A percentile compares a stretch with the other conserved stretches of the same genome.
Evolutionary conservation across 2,888 invertebrate genomes (phyloP).

Genomic region (Eudasyphora cyanicolor): DNA sequence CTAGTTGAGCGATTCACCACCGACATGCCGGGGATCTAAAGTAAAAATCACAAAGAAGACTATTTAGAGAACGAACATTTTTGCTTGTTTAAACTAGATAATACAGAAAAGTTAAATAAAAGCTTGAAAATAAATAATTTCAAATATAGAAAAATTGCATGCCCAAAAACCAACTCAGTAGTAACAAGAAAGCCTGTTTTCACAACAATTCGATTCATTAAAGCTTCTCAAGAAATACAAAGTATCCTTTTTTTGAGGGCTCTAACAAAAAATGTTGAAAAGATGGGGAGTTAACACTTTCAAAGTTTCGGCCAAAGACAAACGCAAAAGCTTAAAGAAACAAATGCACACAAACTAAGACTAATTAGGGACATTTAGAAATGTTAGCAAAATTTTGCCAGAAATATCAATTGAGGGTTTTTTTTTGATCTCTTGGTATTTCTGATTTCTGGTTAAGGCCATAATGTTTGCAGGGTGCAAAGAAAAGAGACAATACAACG

Average conservation of each 20-base stretch:
- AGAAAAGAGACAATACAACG: constrained; percentile 30
- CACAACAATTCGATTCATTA: neutral
- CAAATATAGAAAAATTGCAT: too few relatives aligned
- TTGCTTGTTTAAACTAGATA: neutral
- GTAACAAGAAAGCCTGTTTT: neutral
- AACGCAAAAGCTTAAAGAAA: neutral
- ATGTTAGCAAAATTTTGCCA: neutral
- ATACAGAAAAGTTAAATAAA: neutral
- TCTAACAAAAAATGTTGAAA: neutral
- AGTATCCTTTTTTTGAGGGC: neutral
- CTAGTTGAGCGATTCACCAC: constrained; percentile 82
- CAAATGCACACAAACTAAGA: neutral
- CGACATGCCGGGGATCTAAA: constrained; percentile 81
- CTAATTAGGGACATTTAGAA: neutral
- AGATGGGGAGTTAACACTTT: neutral
- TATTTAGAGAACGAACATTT: constrained; percentile 10
- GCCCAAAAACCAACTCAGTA: neutral
- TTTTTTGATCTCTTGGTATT: too few relatives aligned
- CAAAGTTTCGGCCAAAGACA: neutral
- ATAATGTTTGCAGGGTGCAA: neutral
- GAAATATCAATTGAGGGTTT: neutral
- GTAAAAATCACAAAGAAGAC: constrained; percentile 30
- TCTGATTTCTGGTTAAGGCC: neutral
- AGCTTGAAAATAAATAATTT: neutral
- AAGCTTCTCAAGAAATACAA: neutral